Evolutionary conservation across 2,888 invertebrate species (phyloP), one percentile per base, ranked within the genome.

Genomic region (Heliothis peltigera): DNA sequence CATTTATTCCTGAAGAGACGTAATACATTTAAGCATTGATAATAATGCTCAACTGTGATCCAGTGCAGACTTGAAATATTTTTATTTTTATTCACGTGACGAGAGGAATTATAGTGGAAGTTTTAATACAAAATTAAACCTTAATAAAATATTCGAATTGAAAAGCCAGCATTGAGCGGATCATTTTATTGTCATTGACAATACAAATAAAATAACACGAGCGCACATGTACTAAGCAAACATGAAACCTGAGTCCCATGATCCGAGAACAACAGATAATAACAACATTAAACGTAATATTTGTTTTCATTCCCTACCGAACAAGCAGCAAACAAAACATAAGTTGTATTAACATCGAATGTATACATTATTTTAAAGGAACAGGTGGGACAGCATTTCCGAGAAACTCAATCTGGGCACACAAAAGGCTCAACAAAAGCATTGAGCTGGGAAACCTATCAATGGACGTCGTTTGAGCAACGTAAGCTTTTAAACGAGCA

Each of bases 401-500:
- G n/a, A 22, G 43, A 49, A 71, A 64, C 35, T 54, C 71, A 28
- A 25, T 35, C 22, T 43, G 7, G 0, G 1, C 35, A 32, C 42
- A 60, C 42, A 61, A 60, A 51, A 47, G 52, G 12, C 12, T 17
- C n/a, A 19, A 48, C 19, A 61, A 39, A 32, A 70, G 48, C 25
- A 51, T 42, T 67, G 44, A 17, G 44, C 19, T 28, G n/a, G 18
- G 19, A 52, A 52, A 43, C 35, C 43, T n/a, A 57, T 57, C 43
- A 57, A 72, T 39, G 32, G 43, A 57, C 6, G 4, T 39, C 35
- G 43, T 70, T 66, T 70, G 52, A 48, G 15, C 21, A 66, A 32
- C 39, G 58, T 42, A 64, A 65, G 35, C 39, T 47, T 60, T 73
- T 46, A 46, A 55, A 58, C 44, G 46, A 55, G 10, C 8, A 48